Evolutionary conservation across 2,888 invertebrate genomes (phyloP).

Genomic region (Diarsia rubi): DNA sequence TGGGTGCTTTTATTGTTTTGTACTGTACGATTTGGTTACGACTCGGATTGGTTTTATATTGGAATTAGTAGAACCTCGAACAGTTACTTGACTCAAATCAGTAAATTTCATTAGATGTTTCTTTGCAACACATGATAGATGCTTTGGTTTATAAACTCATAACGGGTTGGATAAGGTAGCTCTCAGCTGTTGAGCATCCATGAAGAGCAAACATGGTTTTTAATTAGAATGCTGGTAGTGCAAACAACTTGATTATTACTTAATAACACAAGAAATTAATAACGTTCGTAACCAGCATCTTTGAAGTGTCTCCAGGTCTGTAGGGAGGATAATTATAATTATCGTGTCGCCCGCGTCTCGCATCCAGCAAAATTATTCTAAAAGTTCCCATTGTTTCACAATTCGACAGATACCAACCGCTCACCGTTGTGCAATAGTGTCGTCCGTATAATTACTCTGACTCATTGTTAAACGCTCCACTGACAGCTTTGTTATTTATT

Average conservation of each 20-base stretch:
- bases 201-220: neutral
- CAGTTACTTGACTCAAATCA: neutral
- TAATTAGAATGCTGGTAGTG: neutral
- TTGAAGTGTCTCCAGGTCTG: neutral
- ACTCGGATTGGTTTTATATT: neutral
- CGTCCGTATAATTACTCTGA: conserved; percentile 79
- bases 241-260: neutral
- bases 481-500: conserved; percentile 70
- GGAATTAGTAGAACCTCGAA: neutral
- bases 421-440: conserved; percentile 78
- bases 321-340: neutral
- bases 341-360: conserved; percentile 46
- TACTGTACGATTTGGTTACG: conserved; percentile 28
- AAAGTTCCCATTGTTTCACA: conserved; percentile 67
- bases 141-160: neutral
- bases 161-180: neutral
- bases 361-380: conserved; percentile 22
- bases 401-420: conserved; percentile 68
- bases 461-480: conserved; percentile 74
- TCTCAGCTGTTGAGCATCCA: neutral
- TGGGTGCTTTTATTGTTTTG: conserved; percentile 51
- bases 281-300: neutral
- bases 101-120: neutral
- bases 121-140: neutral
- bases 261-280: neutral